Conservation (phyloP, 2,113 vertebrate species). For the Eulemur macaco region DNA sequence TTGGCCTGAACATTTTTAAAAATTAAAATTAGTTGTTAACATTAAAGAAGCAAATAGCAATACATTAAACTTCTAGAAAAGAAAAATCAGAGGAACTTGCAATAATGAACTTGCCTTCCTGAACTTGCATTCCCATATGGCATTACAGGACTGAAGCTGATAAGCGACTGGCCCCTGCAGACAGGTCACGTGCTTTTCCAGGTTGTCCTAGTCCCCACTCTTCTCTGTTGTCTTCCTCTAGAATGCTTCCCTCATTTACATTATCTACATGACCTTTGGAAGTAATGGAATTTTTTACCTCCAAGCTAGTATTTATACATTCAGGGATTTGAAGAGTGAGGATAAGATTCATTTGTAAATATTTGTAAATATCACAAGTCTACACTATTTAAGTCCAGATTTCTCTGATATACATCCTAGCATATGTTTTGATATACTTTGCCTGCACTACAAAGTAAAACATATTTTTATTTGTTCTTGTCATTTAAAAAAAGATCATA, state of each 20-base stretch:
- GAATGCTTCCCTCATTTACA: background rate
- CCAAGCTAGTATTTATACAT: background rate
- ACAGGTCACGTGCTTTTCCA: background rate
- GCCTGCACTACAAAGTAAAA: background rate
- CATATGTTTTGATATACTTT: background rate
- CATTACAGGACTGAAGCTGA: background rate
- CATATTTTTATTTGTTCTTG: constrained; percentile 19
- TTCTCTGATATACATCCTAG: background rate
- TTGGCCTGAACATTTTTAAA: background rate
- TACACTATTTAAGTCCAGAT: background rate
- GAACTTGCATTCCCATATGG: background rate
- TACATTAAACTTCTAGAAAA: background rate
- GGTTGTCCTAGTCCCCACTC: background rate
- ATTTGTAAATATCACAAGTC: background rate
- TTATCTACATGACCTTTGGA: background rate
- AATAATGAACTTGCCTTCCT: background rate
- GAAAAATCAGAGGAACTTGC: background rate
- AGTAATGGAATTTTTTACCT: background rate
- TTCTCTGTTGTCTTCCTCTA: background rate
- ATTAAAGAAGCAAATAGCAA: background rate
- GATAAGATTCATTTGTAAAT: background rate
- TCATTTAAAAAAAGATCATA: background rate
- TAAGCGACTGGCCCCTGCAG: background rate
- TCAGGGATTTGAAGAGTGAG: background rate
- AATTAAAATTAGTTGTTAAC: background rate